phyloP scores from a whole-genome alignment of 2,113 vertebrate genomes.

The Arothron firmamentum region DNA sequence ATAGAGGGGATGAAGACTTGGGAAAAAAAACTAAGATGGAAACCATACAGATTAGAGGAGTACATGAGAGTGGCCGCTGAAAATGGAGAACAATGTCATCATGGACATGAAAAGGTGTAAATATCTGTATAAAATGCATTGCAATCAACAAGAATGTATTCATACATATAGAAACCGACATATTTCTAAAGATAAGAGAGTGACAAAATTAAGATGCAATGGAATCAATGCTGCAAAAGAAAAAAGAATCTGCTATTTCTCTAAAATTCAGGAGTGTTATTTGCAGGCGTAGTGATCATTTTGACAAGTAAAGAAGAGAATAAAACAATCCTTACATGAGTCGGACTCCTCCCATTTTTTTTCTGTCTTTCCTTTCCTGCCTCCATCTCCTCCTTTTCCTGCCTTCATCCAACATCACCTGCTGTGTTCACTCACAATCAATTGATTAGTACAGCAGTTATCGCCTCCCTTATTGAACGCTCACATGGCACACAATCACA shows the following conservation, averaged over 20 bases:
- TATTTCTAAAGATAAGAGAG: not conserved
- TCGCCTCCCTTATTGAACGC: slow-evolving; percentile 34
- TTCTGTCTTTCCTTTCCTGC: slow-evolving; percentile 5
- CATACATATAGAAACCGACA: no score
- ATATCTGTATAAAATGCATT: not conserved
- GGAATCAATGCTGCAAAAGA: not conserved
- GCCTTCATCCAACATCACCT: slow-evolving; percentile 36
- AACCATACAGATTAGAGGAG: not conserved
- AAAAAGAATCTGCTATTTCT: not conserved
- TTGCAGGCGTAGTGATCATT: no score
- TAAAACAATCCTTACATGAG: not conserved
- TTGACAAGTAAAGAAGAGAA: not conserved
- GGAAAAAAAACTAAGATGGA: not conserved
- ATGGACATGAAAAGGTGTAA: not conserved
- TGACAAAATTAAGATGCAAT: not conserved
- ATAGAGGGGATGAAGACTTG: not conserved
- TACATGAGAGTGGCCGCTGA: not conserved
- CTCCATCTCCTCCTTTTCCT: slow-evolving; percentile 3
- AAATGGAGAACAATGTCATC: no score
- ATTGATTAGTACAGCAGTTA: slow-evolving; percentile 50
- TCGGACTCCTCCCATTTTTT: slow-evolving; percentile 7
- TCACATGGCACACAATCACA: slow-evolving; percentile 29
- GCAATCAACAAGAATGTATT: no score
- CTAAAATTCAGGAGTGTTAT: no score
- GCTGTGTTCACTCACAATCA: slow-evolving; percentile 58